A percentile compares a stretch with the other conserved stretches of the same genome.
phyloP scores from a whole-genome alignment of 2,888 invertebrate genomes.

The Eumerus sabulonum region DNA sequence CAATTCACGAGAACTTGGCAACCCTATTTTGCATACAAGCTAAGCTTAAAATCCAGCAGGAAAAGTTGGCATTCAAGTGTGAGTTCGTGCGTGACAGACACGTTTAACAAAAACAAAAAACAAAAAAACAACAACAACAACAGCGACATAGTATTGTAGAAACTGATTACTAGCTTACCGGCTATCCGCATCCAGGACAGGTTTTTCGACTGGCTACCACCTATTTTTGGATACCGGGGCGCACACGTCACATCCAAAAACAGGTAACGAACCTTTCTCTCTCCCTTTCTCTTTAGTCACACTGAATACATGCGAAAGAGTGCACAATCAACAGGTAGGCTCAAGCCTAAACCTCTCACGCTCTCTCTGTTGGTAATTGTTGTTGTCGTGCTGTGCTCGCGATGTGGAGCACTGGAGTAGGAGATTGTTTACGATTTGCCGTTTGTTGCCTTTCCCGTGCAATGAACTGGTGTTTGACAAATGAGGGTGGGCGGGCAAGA shows the following conservation, averaged over 20 bases:
- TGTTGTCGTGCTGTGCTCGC: conserved; percentile 2
- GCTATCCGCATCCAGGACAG: conserved; percentile 26
- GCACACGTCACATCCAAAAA: conserved; percentile 57
- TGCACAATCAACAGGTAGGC: conserved; percentile 40
- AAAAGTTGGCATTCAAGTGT: conserved; percentile 17
- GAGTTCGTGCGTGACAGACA: conserved; percentile 51
- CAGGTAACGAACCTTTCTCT: conserved; percentile 36
- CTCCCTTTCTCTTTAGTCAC: too few relatives aligned
- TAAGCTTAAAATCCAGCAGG: conserved; percentile 34
- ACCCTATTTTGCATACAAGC: conserved; percentile 21
- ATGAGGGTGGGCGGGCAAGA: too few relatives aligned
- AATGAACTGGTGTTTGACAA: too few relatives aligned
- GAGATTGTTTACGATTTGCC: conserved; percentile 58
- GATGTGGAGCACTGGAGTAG: conserved; percentile 58
- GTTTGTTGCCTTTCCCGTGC: too few relatives aligned
- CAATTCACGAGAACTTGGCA: conserved; percentile 11
- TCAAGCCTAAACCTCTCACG: conserved; percentile 34
- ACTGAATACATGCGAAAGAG: conserved; percentile 1
- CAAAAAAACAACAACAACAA: conserved; percentile 30
- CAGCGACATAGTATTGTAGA: conserved; percentile 44
- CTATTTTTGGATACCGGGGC: conserved; percentile 42
- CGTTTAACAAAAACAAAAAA: conserved; percentile 19
- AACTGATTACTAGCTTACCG: conserved; percentile 1
- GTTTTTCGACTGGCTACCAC: conserved; percentile 40
- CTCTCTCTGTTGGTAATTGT: conserved; percentile 47